Base-by-base conservation (phyloP, 1,140 invertebrate species). In the Drosophila leontia region DNA sequence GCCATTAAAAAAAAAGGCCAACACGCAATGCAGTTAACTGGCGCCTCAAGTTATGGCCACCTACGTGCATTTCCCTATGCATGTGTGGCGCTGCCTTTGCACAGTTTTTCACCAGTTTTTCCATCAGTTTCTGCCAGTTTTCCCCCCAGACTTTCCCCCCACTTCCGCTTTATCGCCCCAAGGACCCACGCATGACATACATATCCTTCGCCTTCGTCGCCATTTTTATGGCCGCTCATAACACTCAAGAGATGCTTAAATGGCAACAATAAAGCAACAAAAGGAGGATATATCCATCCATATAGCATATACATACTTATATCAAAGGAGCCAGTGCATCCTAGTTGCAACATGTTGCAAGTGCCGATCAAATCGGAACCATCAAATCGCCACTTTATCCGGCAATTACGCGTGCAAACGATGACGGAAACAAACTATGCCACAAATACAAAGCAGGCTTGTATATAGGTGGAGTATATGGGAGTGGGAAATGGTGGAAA, bases 301-400 rank as follows among this genome's bases (percentile, higher is more conserved):
- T 17, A 47, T 26, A 9, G 19, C 3, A 47, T 29, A 11, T n/a
- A 32, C 1, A 8, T 17, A 7, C 1, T 13, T 29, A 11, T n/a
- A 32, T 0, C 26, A n/a, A 7, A 11, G 39, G 17, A 57, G 50
- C 53, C 13, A 35, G 29, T 42, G 59, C 47, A 62, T 58, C 63
- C 60, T 67, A 32, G 75, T 60, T 86, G 80, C 80, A 86, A 77
- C 71, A 87, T 86, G 79, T 65, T 68, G 76, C 76, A 82, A 72
- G 67, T 63, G 76, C 39, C 67, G 50, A 51, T 72, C 35, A 56
- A 55, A 37, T 55, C 34, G 45, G 17, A 37, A 45, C 68, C 76
- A 87, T 87, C 83, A 86, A 86, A 87, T 82, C 80, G 69, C 75
- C 80, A 77, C 83, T 87, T 87, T 86, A 86, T 79, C 83, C 78